phyloP scores from a whole-genome alignment of 2,113 vertebrate genomes.

The Myxocyprinus asiaticus region DNA sequence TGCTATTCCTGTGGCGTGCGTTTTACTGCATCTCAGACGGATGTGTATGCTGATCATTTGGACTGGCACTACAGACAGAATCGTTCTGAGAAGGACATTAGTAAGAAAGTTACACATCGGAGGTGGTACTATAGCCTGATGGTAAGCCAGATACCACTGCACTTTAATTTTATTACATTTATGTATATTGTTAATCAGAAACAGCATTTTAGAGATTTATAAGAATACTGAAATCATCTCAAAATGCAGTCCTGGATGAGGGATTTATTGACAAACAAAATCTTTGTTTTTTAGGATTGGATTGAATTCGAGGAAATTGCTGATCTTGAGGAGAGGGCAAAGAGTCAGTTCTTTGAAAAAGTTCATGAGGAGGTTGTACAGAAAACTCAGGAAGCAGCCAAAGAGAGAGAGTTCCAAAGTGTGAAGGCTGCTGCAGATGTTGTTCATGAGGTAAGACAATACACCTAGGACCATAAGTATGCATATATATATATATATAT shows the following conservation, averaged over 20 bases:
- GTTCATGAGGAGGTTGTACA: slow-evolving; percentile 95
- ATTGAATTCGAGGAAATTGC: slow-evolving; percentile 99
- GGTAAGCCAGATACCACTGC: slow-evolving; percentile 74
- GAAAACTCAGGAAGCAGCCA: slow-evolving; percentile 93
- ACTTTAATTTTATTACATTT: background rate
- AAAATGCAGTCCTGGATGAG: too few species aligned
- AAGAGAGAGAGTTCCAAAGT: slow-evolving; percentile 93
- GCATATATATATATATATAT: too few species aligned
- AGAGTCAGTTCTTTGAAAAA: slow-evolving; percentile 98
- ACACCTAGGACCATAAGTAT: background rate
- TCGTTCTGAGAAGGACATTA: slow-evolving; percentile 91
- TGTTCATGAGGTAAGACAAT: slow-evolving; percentile 82
- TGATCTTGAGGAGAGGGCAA: slow-evolving; percentile 94
- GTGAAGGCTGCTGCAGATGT: slow-evolving; percentile 92
- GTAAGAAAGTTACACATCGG: slow-evolving; percentile 93
- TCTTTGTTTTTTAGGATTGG: slow-evolving; percentile 84
- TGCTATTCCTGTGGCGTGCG: slow-evolving; percentile 98
- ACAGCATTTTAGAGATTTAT: background rate
- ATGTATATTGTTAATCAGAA: too few species aligned
- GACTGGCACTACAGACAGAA: slow-evolving; percentile 99
- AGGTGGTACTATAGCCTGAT: slow-evolving; percentile 96
- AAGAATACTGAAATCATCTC: too few species aligned
- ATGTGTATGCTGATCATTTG: slow-evolving; percentile 96
- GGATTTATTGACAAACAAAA: background rate
- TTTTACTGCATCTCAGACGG: slow-evolving; percentile 93